These are phyloP conservation scores for Tylochromis polylepis DNA, from an alignment of 2,113 vertebrate genomes.

Conservation along the genomic window DNA sequence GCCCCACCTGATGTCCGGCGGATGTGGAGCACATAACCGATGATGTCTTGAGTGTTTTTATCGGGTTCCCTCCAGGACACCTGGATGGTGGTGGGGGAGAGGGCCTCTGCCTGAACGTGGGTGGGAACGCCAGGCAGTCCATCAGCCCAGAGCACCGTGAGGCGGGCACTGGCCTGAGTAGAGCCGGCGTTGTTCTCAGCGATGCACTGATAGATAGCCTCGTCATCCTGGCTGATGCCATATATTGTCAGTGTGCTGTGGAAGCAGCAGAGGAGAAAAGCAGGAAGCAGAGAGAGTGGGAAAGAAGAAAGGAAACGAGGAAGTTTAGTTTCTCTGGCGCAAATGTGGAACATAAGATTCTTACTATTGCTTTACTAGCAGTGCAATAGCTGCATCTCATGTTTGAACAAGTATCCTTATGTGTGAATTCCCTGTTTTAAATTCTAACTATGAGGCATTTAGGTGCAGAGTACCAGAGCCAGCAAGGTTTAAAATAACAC, in stretches of 20 bases:
- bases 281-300: background rate
- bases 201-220: slow-evolving; percentile 98
- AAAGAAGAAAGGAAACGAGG: background rate
- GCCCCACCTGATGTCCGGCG: slow-evolving; percentile 82
- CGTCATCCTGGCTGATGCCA: slow-evolving; percentile 87
- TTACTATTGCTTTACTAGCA: background rate
- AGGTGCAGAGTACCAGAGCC: background rate
- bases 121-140: slow-evolving; percentile 87
- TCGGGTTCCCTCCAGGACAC: slow-evolving; percentile 90
- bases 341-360: background rate
- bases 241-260: slow-evolving; percentile 89
- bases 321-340: background rate
- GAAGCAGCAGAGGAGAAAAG: background rate
- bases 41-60: slow-evolving; percentile 93
- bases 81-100: slow-evolving; percentile 87
- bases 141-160: slow-evolving; percentile 92
- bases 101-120: slow-evolving; percentile 77
- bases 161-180: slow-evolving; percentile 90
- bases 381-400: background rate
- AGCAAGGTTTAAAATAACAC: background rate
- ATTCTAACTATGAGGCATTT: background rate
- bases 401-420: background rate
- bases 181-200: slow-evolving; percentile 96
- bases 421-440: background rate
- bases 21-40: slow-evolving; percentile 95